Evolutionary conservation across 2,113 vertebrate genomes (phyloP).

Genomic region (Tamias sibiricus): DNA sequence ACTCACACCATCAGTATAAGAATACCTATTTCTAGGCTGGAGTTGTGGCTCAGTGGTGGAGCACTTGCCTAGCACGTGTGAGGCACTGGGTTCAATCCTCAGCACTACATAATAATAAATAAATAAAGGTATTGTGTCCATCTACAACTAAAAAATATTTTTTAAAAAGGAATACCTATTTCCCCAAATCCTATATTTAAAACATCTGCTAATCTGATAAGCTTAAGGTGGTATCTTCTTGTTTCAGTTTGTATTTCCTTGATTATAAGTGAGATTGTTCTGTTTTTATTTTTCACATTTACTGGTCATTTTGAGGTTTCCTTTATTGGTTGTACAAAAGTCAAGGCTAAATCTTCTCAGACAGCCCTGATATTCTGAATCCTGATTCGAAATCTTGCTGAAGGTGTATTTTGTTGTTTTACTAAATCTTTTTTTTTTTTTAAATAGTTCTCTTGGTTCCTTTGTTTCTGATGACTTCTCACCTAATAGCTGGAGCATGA

Average conservation of each 20-base stretch:
- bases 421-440: slow-evolving; percentile 13
- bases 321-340: slow-evolving; percentile 16
- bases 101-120: too few relatives aligned
- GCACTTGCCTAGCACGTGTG: too few relatives aligned
- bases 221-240: neutral
- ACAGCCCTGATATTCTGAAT: neutral
- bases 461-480: slow-evolving; percentile 34
- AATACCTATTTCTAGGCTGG: neutral
- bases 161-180: neutral
- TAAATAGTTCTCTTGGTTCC: neutral
- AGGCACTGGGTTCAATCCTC: too few relatives aligned
- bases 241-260: neutral
- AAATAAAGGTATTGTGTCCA: too few relatives aligned
- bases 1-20: neutral
- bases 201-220: neutral
- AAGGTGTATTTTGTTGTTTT: neutral
- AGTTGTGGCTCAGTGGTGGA: too few relatives aligned
- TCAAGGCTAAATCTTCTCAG: neutral
- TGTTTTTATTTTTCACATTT: neutral
- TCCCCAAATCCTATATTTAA: neutral
- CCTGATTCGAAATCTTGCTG: neutral
- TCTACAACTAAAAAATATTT: too few relatives aligned
- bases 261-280: neutral
- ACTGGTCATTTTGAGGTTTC: slow-evolving; percentile 22
- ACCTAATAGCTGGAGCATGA: neutral